Evolutionary conservation across 2,113 vertebrate species (phyloP).

Genomic region (Myotis davidii): DNA sequence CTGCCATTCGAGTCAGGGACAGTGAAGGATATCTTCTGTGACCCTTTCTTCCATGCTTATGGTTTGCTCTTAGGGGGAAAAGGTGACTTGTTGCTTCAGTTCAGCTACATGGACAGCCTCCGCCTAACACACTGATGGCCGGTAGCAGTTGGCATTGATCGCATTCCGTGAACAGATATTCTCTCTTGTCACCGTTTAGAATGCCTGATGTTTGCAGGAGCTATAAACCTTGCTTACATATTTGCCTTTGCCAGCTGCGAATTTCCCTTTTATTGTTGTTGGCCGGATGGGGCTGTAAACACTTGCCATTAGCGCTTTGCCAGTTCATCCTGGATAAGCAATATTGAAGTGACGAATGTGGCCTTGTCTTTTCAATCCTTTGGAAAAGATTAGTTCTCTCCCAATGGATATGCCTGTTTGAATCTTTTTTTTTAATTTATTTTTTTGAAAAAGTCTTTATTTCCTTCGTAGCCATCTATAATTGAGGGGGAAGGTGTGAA

Average conservation of each 20-base stretch:
- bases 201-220: constrained; percentile 52
- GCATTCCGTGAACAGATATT: constrained; percentile 34
- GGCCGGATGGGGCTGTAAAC: constrained; percentile 65
- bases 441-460: constrained; percentile 41
- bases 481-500: constrained; percentile 62
- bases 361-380: constrained; percentile 14
- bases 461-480: constrained; percentile 70
- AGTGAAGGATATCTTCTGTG: not conserved
- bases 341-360: constrained; percentile 17
- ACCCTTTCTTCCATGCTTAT: not conserved
- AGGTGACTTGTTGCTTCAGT: not conserved
- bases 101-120: not conserved
- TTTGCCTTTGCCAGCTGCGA: constrained; percentile 67
- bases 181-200: constrained; percentile 62
- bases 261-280: constrained; percentile 67
- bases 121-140: not conserved
- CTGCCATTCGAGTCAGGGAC: not conserved
- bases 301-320: constrained; percentile 58
- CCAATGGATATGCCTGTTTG: not conserved
- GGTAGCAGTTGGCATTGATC: constrained; percentile 44
- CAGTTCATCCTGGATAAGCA: constrained; percentile 43
- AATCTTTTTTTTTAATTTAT: not conserved
- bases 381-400: not conserved
- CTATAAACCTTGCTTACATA: constrained; percentile 74
- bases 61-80: not conserved